Percentiles rank a stretch among this genome's conserved stretches.
Conservation (phyloP, 2,113 vertebrate genomes). For the Melanotaenia duboulayi region DNA sequence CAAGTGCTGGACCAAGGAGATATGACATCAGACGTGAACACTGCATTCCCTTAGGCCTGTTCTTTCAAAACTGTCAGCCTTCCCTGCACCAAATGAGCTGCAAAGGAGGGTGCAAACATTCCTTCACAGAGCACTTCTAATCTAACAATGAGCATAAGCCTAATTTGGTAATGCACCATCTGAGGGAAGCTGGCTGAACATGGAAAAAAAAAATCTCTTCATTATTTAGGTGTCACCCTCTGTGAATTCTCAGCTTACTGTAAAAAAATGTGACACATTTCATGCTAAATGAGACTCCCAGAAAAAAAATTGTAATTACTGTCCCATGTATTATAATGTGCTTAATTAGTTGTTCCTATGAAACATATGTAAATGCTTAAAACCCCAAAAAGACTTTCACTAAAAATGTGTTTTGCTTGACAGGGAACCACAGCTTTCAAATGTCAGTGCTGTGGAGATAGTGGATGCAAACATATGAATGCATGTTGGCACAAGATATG, state of each 20-base stretch:
- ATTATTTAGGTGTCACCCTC: slow-evolving; percentile 8
- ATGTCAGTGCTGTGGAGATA: slow-evolving; percentile 44
- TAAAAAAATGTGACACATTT: slow-evolving; percentile 38
- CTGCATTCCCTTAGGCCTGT: slow-evolving; percentile 74
- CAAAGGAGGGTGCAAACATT: slow-evolving; percentile 51
- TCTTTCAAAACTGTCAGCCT: slow-evolving; percentile 73
- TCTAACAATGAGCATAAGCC: slow-evolving; percentile 62
- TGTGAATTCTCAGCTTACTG: slow-evolving; percentile 24
- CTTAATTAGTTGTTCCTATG: slow-evolving; percentile 13
- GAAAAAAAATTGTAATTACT: slow-evolving; percentile 20
- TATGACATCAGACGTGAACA: slow-evolving; percentile 76
- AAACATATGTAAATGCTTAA: not conserved
- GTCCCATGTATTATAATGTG: slow-evolving; percentile 2
- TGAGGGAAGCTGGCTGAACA: slow-evolving; percentile 29
- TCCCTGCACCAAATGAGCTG: slow-evolving; percentile 57
- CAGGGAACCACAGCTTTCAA: slow-evolving; percentile 10
- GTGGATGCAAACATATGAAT: slow-evolving; percentile 52
- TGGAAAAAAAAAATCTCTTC: slow-evolving; percentile 36
- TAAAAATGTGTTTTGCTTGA: slow-evolving; percentile 28
- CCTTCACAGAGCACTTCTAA: slow-evolving; percentile 55
- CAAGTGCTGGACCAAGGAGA: slow-evolving; percentile 78
- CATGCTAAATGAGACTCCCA: slow-evolving; percentile 3
- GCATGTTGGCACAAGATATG: slow-evolving; percentile 47
- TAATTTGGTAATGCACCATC: slow-evolving; percentile 57
- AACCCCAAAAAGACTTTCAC: slow-evolving; percentile 6